These are phyloP conservation scores for Phymanthus crucifer DNA, from an alignment of 92 coral and sea anemone species.

Conservation along the genomic window DNA sequence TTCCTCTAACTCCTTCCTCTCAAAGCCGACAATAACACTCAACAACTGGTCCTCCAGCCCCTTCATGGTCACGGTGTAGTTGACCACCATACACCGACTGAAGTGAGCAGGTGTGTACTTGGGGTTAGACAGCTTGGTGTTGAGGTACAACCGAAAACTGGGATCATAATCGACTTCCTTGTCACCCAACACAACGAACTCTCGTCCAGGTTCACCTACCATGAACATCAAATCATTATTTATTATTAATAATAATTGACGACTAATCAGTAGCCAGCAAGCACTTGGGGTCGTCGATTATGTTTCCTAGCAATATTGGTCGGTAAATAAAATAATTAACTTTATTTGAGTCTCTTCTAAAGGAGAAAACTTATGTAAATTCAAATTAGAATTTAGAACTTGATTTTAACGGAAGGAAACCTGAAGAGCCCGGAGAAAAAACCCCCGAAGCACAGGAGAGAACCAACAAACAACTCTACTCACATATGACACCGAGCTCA, in stretches of 20 bases:
- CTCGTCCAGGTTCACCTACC: slow-evolving; percentile 96
- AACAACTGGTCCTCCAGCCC: slow-evolving; percentile 96
- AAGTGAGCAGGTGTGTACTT: slow-evolving; percentile 99
- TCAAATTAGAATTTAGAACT: no score
- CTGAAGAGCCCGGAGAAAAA: no score
- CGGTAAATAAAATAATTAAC: no score
- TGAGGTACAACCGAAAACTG: slow-evolving; percentile 93
- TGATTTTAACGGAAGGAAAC: no score
- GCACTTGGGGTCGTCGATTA: no score
- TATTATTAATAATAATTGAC: background rate
- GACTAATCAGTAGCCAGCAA: no score
- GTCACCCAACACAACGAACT: slow-evolving; percentile 96
- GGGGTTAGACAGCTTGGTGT: slow-evolving; percentile 98
- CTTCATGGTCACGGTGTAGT: slow-evolving; percentile 96
- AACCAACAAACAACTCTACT: no score
- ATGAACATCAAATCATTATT: background rate
- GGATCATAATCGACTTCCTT: slow-evolving; percentile 99
- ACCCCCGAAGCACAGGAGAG: no score
- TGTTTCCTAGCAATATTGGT: no score
- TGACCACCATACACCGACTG: slow-evolving; percentile 99
- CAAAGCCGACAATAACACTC: slow-evolving; percentile 98
- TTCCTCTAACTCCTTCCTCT: slow-evolving; percentile 95
- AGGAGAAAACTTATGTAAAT: no score
- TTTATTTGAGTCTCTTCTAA: no score
- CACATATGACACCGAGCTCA: no score